Conservation (phyloP, 2,888 invertebrate species). For the Temnothorax rugatulus region DNA sequence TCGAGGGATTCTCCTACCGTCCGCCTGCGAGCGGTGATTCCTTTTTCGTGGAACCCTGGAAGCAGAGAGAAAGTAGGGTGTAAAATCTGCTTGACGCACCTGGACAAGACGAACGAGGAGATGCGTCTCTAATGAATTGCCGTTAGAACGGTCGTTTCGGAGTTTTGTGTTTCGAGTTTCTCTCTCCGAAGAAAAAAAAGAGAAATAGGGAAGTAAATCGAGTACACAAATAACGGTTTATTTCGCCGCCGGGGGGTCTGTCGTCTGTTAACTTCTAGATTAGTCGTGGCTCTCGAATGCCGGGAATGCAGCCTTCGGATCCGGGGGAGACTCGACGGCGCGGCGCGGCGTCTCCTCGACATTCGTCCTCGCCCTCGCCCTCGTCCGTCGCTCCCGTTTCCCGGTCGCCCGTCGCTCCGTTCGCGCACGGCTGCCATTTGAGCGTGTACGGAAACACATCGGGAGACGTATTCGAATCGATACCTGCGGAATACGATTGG, state of each 20-base stretch:
- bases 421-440: constrained; percentile 46
- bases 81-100: neutral
- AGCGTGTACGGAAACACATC: constrained; percentile 39
- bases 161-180: neutral
- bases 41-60: neutral
- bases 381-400: neutral
- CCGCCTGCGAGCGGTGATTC: neutral
- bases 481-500: constrained; percentile 85
- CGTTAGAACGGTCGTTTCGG: neutral
- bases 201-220: neutral
- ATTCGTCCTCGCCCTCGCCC: neutral
- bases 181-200: neutral
- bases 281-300: neutral
- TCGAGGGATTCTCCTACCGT: neutral
- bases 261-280: neutral
- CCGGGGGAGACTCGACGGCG: neutral
- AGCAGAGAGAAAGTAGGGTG: neutral
- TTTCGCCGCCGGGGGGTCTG: neutral
- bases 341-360: neutral
- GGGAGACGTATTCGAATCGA: constrained; percentile 70
- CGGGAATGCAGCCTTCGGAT: neutral
- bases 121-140: neutral
- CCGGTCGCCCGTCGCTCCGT: neutral
- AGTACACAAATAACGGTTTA: neutral
- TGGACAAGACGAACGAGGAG: neutral